These are phyloP conservation scores for Melinaea menophilus DNA, from an alignment of 2,888 invertebrate species.

Conservation along the genomic window DNA sequence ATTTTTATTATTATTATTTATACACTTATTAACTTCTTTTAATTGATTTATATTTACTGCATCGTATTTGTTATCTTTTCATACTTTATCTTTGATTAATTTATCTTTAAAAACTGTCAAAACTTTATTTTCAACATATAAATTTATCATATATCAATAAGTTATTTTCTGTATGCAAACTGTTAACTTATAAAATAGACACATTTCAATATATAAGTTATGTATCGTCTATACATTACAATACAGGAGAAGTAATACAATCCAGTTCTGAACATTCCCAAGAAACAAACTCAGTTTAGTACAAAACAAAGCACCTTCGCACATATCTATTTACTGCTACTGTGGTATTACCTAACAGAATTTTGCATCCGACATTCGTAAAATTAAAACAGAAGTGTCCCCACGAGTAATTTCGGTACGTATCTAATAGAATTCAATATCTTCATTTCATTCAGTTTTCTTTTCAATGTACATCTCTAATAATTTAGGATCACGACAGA, in stretches of 20 bases:
- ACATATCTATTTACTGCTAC: conserved; percentile 32
- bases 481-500: background rate
- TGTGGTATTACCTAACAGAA: conserved; percentile 52
- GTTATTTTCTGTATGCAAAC: background rate
- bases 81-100: too few species aligned
- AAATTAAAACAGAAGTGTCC: conserved; percentile 69
- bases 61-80: too few species aligned
- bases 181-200: conserved; percentile 12
- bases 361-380: conserved; percentile 57
- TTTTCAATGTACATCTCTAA: conserved; percentile 12
- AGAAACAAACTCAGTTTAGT: conserved; percentile 34
- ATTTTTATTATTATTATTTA: too few species aligned
- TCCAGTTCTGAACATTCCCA: conserved; percentile 35
- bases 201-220: conserved; percentile 28
- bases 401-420: conserved; percentile 44
- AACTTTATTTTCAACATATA: too few species aligned
- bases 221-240: conserved; percentile 30
- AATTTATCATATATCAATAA: too few species aligned
- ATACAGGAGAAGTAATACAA: conserved; percentile 33
- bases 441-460: conserved; percentile 22
- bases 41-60: too few species aligned
- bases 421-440: conserved; percentile 33
- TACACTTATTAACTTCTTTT: too few species aligned
- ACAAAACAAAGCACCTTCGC: conserved; percentile 31
- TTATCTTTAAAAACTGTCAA: too few species aligned